Evolutionary conservation across 2,113 vertebrate genomes (phyloP), one percentile per base, ranked within the genome.

Genomic region (Phyllostomus hastatus): DNA sequence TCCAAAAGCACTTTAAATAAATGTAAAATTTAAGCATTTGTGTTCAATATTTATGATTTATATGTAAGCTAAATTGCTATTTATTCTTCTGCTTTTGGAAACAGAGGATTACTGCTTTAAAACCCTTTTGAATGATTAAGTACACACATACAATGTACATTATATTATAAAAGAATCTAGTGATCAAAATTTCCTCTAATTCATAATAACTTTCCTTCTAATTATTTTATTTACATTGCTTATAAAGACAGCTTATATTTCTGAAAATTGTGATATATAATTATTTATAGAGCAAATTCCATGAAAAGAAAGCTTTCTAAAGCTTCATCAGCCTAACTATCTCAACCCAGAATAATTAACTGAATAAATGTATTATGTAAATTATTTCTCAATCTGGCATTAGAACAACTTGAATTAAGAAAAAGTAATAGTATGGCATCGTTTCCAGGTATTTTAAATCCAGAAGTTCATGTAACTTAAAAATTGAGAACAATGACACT

Each of bases 51-150:
- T 80, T 80, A 61, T 67, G 6, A 14, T 94, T 48, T 66, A 85
- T 48, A 93, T 50, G 8, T 61, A 81, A 95, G 16, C 19, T 86
- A 95, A 89, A 35, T 35, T 84, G 38, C 28, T 83, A 33, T 76
- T 90, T 84, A 26, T 72, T 64, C 43, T 76, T 84, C 66, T 93
- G 33, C 33, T 92, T 90, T 88, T 89, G 46, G 22, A 95, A 96
- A 78, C 10, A 50, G 17, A 97, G 70, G 90, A 94, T 75, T 87
- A 82, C 26, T 89, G 33, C 52, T 69, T 93, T 61, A 41, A 94
- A 96, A 70, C 17, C 91, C 87, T 95, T 95, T 78, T 4, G 69
- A 92, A 86, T 91, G 16, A 97, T 69, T 76, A 92, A 90, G 70
- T 41, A 69, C 17, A 76, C 15, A 90, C 10, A 76, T 12, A 41